Conservation (phyloP, 2,888 invertebrate species). For the Macrosiphum euphorbiae region DNA sequence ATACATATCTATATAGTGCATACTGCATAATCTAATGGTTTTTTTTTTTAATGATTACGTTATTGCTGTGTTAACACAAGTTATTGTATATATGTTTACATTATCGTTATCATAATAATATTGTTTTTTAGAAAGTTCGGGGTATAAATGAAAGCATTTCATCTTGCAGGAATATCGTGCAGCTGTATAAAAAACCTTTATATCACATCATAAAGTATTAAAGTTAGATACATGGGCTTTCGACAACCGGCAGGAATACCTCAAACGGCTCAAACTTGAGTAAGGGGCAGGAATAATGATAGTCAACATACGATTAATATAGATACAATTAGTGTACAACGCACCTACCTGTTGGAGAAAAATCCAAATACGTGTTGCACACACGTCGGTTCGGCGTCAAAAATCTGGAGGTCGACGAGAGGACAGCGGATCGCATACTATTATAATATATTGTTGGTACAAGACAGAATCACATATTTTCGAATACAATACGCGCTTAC, state of each 20-base stretch:
- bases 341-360: slow-evolving; percentile 3
- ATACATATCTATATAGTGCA: background rate
- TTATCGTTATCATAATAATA: background rate
- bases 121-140: slow-evolving; percentile 16
- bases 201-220: too few relatives aligned
- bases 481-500: background rate
- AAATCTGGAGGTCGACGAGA: slow-evolving; percentile 4
- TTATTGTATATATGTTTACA: background rate
- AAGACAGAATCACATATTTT: background rate
- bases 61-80: background rate
- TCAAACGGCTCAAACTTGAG: background rate
- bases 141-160: slow-evolving; percentile 1
- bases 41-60: background rate
- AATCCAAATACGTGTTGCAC: slow-evolving; percentile 22
- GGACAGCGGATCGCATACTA: background rate
- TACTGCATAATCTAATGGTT: background rate
- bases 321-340: background rate
- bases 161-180: background rate
- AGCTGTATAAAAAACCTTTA: too few relatives aligned
- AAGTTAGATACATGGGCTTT: background rate
- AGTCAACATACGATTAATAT: too few relatives aligned
- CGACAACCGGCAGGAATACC: too few relatives aligned
- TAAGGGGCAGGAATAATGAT: background rate
- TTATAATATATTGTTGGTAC: background rate
- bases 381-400: background rate